Base-by-base conservation (phyloP, 2,113 vertebrate species). In the Hydrochoerus hydrochaeris region DNA sequence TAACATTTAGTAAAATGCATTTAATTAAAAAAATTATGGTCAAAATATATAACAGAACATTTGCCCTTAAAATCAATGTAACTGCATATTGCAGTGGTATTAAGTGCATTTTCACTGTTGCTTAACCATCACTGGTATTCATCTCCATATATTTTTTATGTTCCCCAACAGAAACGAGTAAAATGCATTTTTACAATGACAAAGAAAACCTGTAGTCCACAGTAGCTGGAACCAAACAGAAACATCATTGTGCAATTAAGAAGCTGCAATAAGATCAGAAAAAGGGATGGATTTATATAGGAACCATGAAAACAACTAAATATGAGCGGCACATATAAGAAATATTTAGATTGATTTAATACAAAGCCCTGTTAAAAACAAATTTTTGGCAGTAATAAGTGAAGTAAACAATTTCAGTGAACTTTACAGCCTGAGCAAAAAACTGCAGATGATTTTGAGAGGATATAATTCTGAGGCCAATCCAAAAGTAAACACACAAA, bases 271-370 rank as follows among this genome's bases (percentile, higher is more conserved):
- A 96, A 96, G 95, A 95, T 19, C 58, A 85, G 69, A 93, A 30
- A 95, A 93, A 87, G n/a, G 62, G 62, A n/a, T 87, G 88, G 78
- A 93, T 86, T 94, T 71, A 83, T 78, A 78, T 91, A 91, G 90
- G 91, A 97, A 95, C 83, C 83, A 95, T 71, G 82, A 84, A 93
- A 96, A 96, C 32, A 67, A 71, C 44, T 60, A 94, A 91, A 60
- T 82, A 88, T 88, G 90, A 97, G 58, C 26, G 54, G 60, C 89
- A 81, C 20, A 7, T 87, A 69, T 54, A 88, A 41, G 75, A 95
- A 93, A 84, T 41, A 90, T 94, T 44, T 94, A 97, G 65, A 94
- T 7, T 93, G 75, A 57, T 58, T 88, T 83, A 96, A 38, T 91
- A 38, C 80, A 71, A 93, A 96, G 62, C 17, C 1, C 26, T 93